Base-by-base conservation (phyloP, 2,113 vertebrate genomes). In the Elephas maximus region DNA sequence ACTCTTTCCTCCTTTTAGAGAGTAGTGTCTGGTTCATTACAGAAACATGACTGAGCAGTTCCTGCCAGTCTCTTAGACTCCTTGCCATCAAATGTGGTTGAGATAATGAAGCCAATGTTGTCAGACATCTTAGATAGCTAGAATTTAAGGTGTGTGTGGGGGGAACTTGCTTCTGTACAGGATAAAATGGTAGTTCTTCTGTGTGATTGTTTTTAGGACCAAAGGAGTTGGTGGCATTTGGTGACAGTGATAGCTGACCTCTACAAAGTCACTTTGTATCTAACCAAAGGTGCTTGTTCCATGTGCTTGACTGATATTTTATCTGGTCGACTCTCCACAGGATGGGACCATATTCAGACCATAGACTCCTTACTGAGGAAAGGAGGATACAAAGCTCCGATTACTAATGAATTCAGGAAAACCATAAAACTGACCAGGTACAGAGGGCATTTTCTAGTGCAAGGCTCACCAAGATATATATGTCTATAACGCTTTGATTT, bases 341-440 rank as follows among this genome's bases (percentile, higher is more conserved):
- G 99, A 99, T 99, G 99, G 99, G 99, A 99, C 99, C 99, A 99
- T 98, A 99, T 99, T 99, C 99, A 99, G 99, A 99, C 99, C 99
- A 99, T 99, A 99, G 99, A 99, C 99, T 99, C 99, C 98, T 99
- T 99, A 99, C 98, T 99, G 98, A 99, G 99, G 99, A 99, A 99
- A 99, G 99, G 99, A 99, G 99, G 99, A 98, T 99, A 99, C 98
- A 99, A 99, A 99, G 99, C 99, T 99, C 99, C 99, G 23, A 99
- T 99, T 98, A 99, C 99, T 98, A 99, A 99, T 98, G 99, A 99
- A 99, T 99, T 99, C 99, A 99, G 99, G 99, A 99, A 99, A 99
- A 99, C 99, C 98, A 99, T 99, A 99, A 99, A 99, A 99, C 99
- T 99, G 99, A 99, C 99, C 99, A 99, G 99, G 99, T 99, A 99